phyloP scores from a whole-genome alignment of 2,888 invertebrate species.

The Eilema depressum region DNA sequence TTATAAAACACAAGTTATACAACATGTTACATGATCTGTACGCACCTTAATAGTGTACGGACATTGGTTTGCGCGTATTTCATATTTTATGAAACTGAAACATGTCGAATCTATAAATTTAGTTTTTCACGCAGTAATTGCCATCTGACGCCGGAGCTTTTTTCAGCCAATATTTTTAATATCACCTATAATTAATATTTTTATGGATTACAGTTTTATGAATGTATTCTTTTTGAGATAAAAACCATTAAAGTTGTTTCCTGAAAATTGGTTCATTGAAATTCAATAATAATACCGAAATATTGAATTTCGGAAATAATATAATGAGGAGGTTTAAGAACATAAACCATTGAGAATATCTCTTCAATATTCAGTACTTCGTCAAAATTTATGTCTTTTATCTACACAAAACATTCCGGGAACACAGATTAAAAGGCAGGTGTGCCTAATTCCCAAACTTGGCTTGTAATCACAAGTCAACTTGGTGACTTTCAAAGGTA shows the following conservation, averaged over 20 bases:
- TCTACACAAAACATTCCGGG: neutral
- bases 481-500: neutral
- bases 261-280: neutral
- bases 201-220: neutral
- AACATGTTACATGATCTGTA: no score
- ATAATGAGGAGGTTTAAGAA: no score
- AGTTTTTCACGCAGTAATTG: neutral
- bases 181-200: neutral
- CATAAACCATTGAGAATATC: no score
- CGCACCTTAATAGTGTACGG: no score
- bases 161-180: neutral
- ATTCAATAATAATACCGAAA: no score
- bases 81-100: neutral
- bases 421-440: neutral
- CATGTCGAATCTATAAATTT: neutral
- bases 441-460: conserved; percentile 2
- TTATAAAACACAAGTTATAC: no score
- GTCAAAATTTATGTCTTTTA: no score
- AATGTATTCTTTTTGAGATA: neutral
- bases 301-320: no score
- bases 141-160: neutral
- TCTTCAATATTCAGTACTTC: no score
- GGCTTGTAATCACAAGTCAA: neutral
- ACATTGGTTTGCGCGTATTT: neutral
- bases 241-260: neutral